Evolutionary conservation across 2,113 vertebrate species (phyloP), one percentile per base, ranked within the genome.

Genomic region (Chascanopsetta lugubris): DNA sequence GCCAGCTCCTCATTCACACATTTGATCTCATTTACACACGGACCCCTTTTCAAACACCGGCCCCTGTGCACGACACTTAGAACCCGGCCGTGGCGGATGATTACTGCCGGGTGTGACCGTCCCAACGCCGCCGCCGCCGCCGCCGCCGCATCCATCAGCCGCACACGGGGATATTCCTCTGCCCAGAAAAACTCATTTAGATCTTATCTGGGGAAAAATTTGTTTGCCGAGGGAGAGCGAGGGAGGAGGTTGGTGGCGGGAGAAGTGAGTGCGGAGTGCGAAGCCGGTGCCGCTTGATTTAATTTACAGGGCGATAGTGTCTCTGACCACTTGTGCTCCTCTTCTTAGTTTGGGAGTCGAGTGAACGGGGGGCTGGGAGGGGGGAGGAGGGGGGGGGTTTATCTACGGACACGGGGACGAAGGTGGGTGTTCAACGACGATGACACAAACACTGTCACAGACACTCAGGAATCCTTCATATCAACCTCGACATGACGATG

Each of bases 161-260:
- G 45, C 73, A 72, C 81, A 80, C 48, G 79, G 85, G 81, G 78
- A 79, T 84, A 85, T 77, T 82, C 78, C 84, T 80, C 79, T 27
- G 85, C 83, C 85, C 88, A 87, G 89, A 86, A 90, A 90, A 91
- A 92, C 92, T 92, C 90, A 93, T 93, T 93, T 92, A 92, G 90
- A 93, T 91, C 86, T 85, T 90, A 92, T 91, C 89, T 88, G 82
- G 88, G 85, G 81, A 79, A 85, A 91, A 90, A 90, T 82, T 79
- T 79, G 88, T 87, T 83, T 82, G 77, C 69, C 17, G 72, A 46
- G 78, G 47, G 83, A 85, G 69, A 32, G 48, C 15, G 70, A 32
- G 48, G 59, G 74, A 79, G 69, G 77, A 63, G 75, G 72, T 72
- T 74, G 63, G 72, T 36, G 18, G 62, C 38, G 45, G 73, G 57